Conservation (phyloP, 2,888 invertebrate species). For the Scaptomyza flava region DNA sequence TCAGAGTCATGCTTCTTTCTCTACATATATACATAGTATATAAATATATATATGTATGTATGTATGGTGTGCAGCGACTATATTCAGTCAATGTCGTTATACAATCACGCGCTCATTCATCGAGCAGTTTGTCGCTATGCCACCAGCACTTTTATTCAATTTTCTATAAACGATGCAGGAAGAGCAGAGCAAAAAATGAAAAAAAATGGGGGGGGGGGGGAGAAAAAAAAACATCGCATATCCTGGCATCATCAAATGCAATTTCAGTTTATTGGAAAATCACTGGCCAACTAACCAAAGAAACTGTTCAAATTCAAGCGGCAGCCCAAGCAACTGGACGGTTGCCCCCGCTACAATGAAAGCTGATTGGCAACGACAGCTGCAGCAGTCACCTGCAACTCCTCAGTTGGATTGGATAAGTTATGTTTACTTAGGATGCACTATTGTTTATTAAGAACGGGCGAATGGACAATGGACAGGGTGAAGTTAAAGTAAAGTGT, state of each 20-base stretch:
- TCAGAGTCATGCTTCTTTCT: constrained; percentile 14
- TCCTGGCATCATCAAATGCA: constrained; percentile 78
- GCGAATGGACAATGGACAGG: neutral
- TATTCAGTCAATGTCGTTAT: constrained; percentile 26
- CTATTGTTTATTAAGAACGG: constrained; percentile 35
- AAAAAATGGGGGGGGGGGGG: no score
- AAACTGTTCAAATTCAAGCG: constrained; percentile 48
- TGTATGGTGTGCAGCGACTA: neutral
- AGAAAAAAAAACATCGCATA: constrained; percentile 54
- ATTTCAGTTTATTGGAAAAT: constrained; percentile 79
- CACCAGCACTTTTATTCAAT: constrained; percentile 76
- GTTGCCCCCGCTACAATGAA: constrained; percentile 25
- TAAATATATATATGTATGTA: neutral
- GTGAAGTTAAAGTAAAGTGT: constrained; percentile 13
- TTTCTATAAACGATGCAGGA: constrained; percentile 69
- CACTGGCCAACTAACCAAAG: constrained; percentile 71
- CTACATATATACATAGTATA: neutral
- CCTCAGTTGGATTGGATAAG: constrained; percentile 22
- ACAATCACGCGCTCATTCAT: constrained; percentile 76
- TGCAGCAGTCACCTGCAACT: constrained; percentile 52
- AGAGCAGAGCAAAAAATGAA: constrained; percentile 34
- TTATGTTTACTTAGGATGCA: constrained; percentile 34
- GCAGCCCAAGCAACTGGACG: constrained; percentile 18
- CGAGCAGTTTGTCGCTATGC: constrained; percentile 75
- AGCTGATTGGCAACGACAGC: constrained; percentile 61